Evolutionary conservation across 2,888 invertebrate genomes (phyloP), one percentile per base, ranked within the genome.

Genomic region (Lasioglossum oenotherae): DNA sequence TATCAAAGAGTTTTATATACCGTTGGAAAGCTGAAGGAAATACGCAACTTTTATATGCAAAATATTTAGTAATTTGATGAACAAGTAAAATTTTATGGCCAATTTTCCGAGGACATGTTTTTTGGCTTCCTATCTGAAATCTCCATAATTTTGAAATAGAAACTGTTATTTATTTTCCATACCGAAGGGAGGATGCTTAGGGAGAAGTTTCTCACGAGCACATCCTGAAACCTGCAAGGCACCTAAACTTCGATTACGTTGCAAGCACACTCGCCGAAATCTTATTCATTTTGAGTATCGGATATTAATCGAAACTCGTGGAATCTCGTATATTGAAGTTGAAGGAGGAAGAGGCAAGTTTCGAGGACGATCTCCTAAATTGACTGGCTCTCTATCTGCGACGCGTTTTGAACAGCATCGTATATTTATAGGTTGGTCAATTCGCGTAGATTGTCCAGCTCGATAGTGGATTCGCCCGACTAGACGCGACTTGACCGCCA

Each of bases 301-400:
- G n/a, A 53, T 53, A 53, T 53, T 53, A 53, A 53, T 49, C 49
- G 49, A 49, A 49, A 49, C 49, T 19, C 49, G 19, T 49, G 49
- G 6, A 49, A 49, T 49, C 19, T 49, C 19, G 49, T 23, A 23
- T 23, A 53, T 8, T 53, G 53, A 53, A 6, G 23, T 53, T 8
- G 53, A 23, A 23, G 49, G 49, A 10, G 53, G 23, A 53, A 53
- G 53, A 53, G 23, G 23, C 2, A 49, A 49, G 49, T 19, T 35
- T 76, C 35, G 31, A n/a, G 38, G 27, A 72, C 41, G 64, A 75
- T 78, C 64, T 19, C 1, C 23, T 10, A 64, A 85, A 84, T 79
- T 75, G 38, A 23, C 14, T 14, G n/a, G 23, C 53, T 23, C 10
- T 4, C n/a, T 57, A 23, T 16, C 60, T 12, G 27, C 27, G 60